phyloP scores from a whole-genome alignment of 2,888 invertebrate species.

The Drosophila algonquin region DNA sequence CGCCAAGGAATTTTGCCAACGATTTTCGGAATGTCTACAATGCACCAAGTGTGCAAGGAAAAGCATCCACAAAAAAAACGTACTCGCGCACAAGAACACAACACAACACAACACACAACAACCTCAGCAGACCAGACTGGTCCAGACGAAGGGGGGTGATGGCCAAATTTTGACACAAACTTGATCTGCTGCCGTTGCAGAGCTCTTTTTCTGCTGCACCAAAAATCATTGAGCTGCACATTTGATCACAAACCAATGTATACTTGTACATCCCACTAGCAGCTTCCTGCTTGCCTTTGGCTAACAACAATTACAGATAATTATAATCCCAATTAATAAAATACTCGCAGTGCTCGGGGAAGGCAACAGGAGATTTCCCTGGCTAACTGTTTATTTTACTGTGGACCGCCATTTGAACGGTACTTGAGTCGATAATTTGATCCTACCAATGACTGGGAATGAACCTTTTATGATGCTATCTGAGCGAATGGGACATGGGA shows the following conservation, averaged over 20 bases:
- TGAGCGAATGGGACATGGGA: constrained; percentile 40
- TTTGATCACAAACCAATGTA: background rate
- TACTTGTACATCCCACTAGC: background rate
- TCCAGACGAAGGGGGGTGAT: constrained; percentile 23
- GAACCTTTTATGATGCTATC: constrained; percentile 41
- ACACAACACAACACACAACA: constrained; percentile 14
- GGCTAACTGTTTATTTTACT: constrained; percentile 59
- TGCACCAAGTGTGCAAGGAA: constrained; percentile 71
- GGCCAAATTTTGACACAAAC: constrained; percentile 26
- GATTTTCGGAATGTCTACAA: constrained; percentile 78
- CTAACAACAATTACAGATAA: background rate
- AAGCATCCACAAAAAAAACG: constrained; percentile 49
- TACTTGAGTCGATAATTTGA: constrained; percentile 66
- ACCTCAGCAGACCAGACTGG: constrained; percentile 16
- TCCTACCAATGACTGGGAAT: constrained; percentile 39
- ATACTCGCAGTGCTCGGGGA: constrained; percentile 17
- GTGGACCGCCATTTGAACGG: constrained; percentile 55
- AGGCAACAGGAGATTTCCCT: background rate
- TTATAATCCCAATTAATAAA: constrained; percentile 28
- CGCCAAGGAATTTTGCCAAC: constrained; percentile 77
- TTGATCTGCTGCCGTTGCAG: background rate
- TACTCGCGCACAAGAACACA: constrained; percentile 22
- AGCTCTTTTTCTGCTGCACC: background rate
- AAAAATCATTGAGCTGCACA: background rate
- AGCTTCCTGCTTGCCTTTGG: background rate